phyloP scores from a whole-genome alignment of 2,797 vertebrate species.

The Sardinella longiceps region DNA sequence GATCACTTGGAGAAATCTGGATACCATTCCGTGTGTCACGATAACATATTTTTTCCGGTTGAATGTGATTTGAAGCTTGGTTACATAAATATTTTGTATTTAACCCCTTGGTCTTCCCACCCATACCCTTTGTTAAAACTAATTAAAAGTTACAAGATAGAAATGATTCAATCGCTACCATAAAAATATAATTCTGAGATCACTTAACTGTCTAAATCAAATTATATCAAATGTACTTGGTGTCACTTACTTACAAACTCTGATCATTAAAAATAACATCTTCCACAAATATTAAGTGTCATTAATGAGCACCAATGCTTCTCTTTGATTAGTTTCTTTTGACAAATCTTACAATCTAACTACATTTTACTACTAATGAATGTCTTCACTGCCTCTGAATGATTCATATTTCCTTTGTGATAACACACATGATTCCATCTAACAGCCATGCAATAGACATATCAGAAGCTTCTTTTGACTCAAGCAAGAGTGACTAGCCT shows the following conservation, averaged over 20 bases:
- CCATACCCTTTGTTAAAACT: neutral
- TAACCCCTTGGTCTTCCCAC: neutral
- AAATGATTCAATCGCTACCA: neutral
- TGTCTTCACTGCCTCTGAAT: neutral
- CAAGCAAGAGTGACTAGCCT: neutral
- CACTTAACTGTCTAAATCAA: neutral
- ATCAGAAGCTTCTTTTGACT: neutral
- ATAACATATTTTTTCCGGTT: neutral
- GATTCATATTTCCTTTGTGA: neutral
- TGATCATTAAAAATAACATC: neutral
- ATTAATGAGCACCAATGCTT: neutral
- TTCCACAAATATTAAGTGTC: neutral
- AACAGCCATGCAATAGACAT: neutral
- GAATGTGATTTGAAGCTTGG: neutral
- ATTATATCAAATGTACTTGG: neutral
- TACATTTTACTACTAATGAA: neutral
- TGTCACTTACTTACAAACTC: neutral
- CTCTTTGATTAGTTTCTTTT: neutral
- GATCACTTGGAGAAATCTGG: neutral
- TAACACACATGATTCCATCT: neutral
- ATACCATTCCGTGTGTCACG: neutral
- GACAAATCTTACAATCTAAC: neutral
- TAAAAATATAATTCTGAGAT: neutral
- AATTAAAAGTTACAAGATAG: constrained; percentile 4
- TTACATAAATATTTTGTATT: neutral